Evolutionary conservation across 2,888 invertebrate species (phyloP).

Genomic region (Drosophila prolongata): DNA sequence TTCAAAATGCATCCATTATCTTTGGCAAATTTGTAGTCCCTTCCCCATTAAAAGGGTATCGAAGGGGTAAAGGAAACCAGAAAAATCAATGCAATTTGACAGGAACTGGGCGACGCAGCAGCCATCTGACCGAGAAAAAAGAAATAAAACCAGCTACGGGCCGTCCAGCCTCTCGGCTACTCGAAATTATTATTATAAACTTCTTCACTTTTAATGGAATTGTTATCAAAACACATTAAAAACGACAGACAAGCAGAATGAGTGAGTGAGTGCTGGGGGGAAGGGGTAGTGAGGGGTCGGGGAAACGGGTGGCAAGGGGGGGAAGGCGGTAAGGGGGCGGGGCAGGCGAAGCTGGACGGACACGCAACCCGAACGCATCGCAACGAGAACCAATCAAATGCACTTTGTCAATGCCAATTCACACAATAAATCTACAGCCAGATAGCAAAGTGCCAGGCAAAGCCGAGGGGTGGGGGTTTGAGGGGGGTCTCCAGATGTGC

Average conservation of each 20-base stretch:
- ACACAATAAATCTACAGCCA: conserved; percentile 82
- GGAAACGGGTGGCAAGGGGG: background rate
- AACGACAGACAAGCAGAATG: conserved; percentile 45
- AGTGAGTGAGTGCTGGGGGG: conserved; percentile 16
- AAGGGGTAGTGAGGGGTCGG: background rate
- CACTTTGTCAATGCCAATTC: conserved; percentile 83
- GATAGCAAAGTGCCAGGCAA: conserved; percentile 70
- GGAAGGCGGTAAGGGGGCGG: background rate
- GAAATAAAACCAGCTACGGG: conserved; percentile 12
- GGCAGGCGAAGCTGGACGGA: conserved; percentile 1
- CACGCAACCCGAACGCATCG: conserved; percentile 43
- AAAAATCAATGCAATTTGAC: conserved; percentile 71
- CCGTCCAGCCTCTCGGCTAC: conserved; percentile 49
- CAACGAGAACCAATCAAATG: conserved; percentile 73
- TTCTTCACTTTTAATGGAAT: conserved; percentile 82
- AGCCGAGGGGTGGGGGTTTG: background rate
- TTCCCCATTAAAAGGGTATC: background rate
- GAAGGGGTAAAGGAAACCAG: background rate
- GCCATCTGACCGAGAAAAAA: conserved; percentile 10
- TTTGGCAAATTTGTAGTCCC: too few species aligned
- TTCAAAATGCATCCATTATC: too few species aligned
- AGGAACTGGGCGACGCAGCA: conserved; percentile 56
- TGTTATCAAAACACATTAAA: conserved; percentile 80
- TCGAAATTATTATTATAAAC: conserved; percentile 80
- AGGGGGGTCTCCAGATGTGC: conserved; percentile 14